Evolutionary conservation across 1,140 invertebrate species (phyloP).

Genomic region (Euura saliciscinereae): DNA sequence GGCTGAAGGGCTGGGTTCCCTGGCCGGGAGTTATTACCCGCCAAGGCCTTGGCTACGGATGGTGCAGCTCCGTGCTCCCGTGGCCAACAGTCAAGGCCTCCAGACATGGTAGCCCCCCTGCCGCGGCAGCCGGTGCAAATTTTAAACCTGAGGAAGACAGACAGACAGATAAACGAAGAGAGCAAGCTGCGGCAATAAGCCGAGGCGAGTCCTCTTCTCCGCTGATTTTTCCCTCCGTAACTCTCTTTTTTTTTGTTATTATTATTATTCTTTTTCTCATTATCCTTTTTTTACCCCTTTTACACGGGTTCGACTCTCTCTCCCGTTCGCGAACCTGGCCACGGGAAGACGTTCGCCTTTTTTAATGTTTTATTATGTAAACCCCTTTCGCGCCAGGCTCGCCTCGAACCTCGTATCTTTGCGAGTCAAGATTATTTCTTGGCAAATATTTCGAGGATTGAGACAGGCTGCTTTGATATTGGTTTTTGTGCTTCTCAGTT

Average conservation of each 20-base stretch:
- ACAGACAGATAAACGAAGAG: conserved; percentile 22
- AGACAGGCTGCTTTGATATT: conserved; percentile 8
- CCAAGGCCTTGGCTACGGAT: background rate
- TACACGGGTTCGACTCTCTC: background rate
- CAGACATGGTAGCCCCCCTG: conserved; percentile 40
- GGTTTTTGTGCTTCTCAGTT: too few species aligned
- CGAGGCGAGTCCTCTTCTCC: background rate
- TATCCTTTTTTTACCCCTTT: conserved; percentile 25
- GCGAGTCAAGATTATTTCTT: conserved; percentile 30
- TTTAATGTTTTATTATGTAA: too few species aligned
- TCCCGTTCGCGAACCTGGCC: conserved; percentile 16
- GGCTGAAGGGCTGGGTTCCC: background rate
- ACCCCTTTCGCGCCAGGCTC: too few species aligned
- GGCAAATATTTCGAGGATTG: conserved; percentile 46
- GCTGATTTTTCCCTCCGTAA: conserved; percentile 25
- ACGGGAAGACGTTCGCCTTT: conserved; percentile 15
- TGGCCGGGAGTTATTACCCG: background rate
- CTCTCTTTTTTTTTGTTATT: conserved; percentile 38
- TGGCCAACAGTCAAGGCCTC: conserved; percentile 44
- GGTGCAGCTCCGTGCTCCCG: conserved; percentile 11
- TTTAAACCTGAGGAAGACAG: conserved; percentile 12
- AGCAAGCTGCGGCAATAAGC: background rate
- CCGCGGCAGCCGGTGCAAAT: conserved; percentile 33
- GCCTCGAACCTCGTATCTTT: conserved; percentile 10
- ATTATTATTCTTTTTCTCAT: conserved; percentile 33